Conservation (phyloP, 2,113 vertebrate genomes). For the Columbina picui region DNA sequence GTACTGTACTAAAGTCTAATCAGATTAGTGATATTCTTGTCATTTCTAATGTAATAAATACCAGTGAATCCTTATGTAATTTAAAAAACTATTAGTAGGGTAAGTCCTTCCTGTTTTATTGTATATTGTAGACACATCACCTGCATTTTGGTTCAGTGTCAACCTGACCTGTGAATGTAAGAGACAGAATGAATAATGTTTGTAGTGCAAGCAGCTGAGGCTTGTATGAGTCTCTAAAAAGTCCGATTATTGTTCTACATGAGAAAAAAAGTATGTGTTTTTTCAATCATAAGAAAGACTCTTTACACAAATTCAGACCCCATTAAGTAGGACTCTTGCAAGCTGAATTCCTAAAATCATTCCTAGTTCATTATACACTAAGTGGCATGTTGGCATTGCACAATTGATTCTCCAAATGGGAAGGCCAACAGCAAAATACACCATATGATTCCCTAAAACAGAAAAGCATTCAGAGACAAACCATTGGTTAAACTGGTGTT, state of each 20-base stretch:
- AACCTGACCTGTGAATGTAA: neutral
- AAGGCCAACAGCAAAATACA: neutral
- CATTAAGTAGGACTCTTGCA: neutral
- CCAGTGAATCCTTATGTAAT: neutral
- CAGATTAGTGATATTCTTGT: neutral
- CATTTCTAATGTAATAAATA: neutral
- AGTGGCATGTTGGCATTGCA: neutral
- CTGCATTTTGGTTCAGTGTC: neutral
- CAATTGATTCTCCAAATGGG: constrained; percentile 25
- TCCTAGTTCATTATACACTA: constrained; percentile 35
- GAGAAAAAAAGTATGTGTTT: neutral
- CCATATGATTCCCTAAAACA: neutral
- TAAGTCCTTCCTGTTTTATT: neutral
- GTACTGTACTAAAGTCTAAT: neutral
- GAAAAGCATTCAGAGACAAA: constrained; percentile 16
- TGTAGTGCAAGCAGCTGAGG: neutral
- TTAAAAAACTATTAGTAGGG: neutral
- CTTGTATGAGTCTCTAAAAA: neutral
- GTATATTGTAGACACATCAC: neutral
- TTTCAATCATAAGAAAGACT: neutral
- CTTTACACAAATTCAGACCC: neutral
- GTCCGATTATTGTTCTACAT: neutral
- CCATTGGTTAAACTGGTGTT: neutral
- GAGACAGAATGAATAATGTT: neutral
- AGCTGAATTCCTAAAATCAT: neutral